Base-by-base conservation (phyloP, 2,797 vertebrate species). In the Anas bahamensis region DNA sequence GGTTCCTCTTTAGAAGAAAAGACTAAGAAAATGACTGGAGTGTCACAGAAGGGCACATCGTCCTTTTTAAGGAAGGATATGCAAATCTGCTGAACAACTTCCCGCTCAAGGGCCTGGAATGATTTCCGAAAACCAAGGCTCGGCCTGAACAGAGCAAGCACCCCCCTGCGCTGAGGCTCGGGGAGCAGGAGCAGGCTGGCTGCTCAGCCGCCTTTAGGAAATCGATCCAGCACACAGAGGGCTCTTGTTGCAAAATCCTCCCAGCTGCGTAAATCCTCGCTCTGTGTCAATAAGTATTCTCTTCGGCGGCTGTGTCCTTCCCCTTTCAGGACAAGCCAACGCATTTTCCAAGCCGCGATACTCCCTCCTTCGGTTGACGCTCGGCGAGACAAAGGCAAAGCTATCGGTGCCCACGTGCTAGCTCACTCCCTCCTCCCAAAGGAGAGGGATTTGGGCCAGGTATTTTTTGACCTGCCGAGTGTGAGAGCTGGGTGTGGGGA, bases 11-110 rank as follows among this genome's bases (percentile, higher is more conserved):
- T 57, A 89, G 59, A 75, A 42, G 2, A 90, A 84, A 66, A 89
- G 70, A 52, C 84, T 74, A 71, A 94, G 82, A 92, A 92, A 88
- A 79, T 83, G 76, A 95, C 60, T 95, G 80, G 91, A 93, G 70
- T 88, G 85, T 88, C 90, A 91, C 94, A 83, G 42, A 77, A 91
- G 93, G 93, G 79, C 92, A 90, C 96, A 95, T 66, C 86, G 69
- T 72, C 52, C 29, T 79, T 83, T 97, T 97, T 96, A 96, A 74
- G 94, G 95, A 97, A 97, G 94, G 74, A 84, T 73, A 93, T 85
- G 90, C 93, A 96, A 95, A 95, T 95, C 42, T 69, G 55, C 46
- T 64, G 61, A 52, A 85, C 10, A 70, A 29, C 53, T 66, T 50
- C 70, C 75, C 82, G 74, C 77, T 75, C 15, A 75, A 92, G 31